Conservation (phyloP, 2,888 invertebrate genomes). For the Nephrotoma flavescens region DNA sequence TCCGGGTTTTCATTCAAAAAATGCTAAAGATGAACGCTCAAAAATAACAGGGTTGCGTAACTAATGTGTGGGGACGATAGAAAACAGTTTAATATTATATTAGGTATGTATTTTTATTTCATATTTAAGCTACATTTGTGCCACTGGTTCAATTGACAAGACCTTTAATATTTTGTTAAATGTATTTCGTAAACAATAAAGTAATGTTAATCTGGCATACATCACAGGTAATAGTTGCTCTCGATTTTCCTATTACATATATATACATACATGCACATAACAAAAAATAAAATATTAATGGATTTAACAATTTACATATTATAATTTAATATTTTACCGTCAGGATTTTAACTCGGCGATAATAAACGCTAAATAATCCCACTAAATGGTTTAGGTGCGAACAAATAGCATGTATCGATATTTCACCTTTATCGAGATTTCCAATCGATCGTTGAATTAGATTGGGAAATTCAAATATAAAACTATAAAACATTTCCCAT, state of each 20-base stretch:
- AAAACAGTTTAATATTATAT: too few relatives aligned
- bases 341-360: conserved; percentile 51
- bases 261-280: conserved; percentile 21
- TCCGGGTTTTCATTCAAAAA: too few relatives aligned
- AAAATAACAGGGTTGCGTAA: too few relatives aligned
- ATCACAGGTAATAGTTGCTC: conserved; percentile 49
- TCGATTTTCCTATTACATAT: conserved; percentile 49
- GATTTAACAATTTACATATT: not conserved
- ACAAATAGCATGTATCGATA: conserved; percentile 48
- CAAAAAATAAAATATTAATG: conserved; percentile 15
- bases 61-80: too few relatives aligned
- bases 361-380: conserved; percentile 55
- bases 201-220: conserved; percentile 52
- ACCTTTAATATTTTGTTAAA: conserved; percentile 46
- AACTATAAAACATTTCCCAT: conserved; percentile 57
- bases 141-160: conserved; percentile 51
- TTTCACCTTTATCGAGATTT: conserved; percentile 34
- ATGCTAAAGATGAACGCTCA: too few relatives aligned
- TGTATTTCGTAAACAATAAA: conserved; percentile 46
- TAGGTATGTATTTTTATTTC: too few relatives aligned
- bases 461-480: conserved; percentile 47
- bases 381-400: conserved; percentile 48
- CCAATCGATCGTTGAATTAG: conserved; percentile 40
- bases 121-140: conserved; percentile 41
- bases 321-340: conserved; percentile 37